Base-by-base conservation (phyloP, 2,888 invertebrate species). In the Epistrophella euchroma region DNA sequence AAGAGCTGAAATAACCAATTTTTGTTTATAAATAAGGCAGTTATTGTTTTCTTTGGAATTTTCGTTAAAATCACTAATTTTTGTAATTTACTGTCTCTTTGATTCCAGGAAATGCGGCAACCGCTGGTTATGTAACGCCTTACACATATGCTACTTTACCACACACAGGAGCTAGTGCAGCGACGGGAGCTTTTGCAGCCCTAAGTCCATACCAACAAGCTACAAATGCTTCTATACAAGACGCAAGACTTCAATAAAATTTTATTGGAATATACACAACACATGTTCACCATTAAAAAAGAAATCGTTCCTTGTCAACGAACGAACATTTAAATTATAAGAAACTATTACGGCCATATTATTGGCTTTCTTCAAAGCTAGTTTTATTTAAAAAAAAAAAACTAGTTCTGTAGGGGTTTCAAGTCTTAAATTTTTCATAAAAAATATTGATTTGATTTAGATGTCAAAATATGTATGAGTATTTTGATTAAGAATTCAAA, bases 111-210 rank as follows among this genome's bases (percentile, higher is more conserved):
- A 82, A 86, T 28, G 77, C 86, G 32, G 74, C 82, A 52, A 78
- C 86, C 19, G 85, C 85, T 64, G 82, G 86, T 43, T 86, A 86
- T 58, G 82, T 86, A 17, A 82, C 86, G 55, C 86, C 86, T 7
- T 86, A 86, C 19, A 86, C 86, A 17, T 86, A 86, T 55, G 86
- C 86, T 17, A 82, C 86, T 71, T 74, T 86, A 71, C 86, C 86
- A 10, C 86, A 86, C 19, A 74, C 82, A 45, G 86, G 77, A 52
- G 82, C 82, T 0, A 56, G 64, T 22, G 74, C 58, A 47, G 82
- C 86, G 50, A 78, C 82, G 45, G 78, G 86, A 10, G 86, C 82
- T 35, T 86, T 82, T 71, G 77, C 86, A 37, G 78, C 82, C 10
- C 58, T 86, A 17, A 86, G 77, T 72, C 86, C 82, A 11, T 86